A percentile compares a stretch with the other conserved stretches of the same genome.
These are phyloP conservation scores for Zaprionus ghesquierei DNA, from an alignment of 1,140 invertebrate genomes.

Conservation along the genomic window DNA sequence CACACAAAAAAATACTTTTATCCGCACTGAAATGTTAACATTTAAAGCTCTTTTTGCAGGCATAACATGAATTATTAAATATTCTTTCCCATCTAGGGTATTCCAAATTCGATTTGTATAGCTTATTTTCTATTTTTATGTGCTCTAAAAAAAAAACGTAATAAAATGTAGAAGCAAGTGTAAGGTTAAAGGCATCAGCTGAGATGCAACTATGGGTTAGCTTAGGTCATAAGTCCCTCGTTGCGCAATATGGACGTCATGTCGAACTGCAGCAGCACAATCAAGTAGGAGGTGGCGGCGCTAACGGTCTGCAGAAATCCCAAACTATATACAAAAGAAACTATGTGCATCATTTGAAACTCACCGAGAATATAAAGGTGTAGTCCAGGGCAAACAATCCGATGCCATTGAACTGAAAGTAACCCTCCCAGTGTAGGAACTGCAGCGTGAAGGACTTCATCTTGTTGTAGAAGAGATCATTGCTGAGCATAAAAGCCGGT, in stretches of 20 bases:
- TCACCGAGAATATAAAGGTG: conserved; percentile 82
- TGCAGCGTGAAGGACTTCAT: conserved; percentile 82
- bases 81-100: not conserved
- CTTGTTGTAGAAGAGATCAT: conserved; percentile 81
- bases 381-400: conserved; percentile 79
- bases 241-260: conserved; percentile 74
- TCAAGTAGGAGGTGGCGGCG: conserved; percentile 81
- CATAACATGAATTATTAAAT: not conserved
- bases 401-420: conserved; percentile 81
- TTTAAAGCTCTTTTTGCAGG: not conserved
- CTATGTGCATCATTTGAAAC: not conserved
- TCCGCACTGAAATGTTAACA: not conserved
- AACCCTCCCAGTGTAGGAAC: conserved; percentile 80
- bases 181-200: not conserved
- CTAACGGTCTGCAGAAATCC: conserved; percentile 64
- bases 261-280: conserved; percentile 82
- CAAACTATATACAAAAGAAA: not conserved
- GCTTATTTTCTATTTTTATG: not conserved
- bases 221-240: conserved; percentile 69
- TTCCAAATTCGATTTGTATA: not conserved
- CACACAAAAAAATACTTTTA: not conserved
- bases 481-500: conserved; percentile 78
- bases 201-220: not conserved
- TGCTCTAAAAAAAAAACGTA: conserved; percentile 27
- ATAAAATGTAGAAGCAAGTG: not conserved